Evolutionary conservation across 2,888 invertebrate genomes (phyloP).

Genomic region (Selenia dentaria): DNA sequence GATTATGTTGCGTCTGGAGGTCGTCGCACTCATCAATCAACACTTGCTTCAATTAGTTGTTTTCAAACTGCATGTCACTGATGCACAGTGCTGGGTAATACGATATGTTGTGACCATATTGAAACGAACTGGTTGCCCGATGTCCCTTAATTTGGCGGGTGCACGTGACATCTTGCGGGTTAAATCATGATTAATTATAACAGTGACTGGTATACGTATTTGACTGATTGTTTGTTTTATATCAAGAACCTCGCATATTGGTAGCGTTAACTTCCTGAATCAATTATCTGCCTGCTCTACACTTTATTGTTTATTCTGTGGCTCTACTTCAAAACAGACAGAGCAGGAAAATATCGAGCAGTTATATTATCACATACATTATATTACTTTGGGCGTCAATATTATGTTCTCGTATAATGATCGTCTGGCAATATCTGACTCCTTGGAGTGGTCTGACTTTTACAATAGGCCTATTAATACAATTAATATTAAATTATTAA

Average conservation of each 20-base stretch:
- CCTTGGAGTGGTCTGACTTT: too few relatives aligned
- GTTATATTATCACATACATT: too few relatives aligned
- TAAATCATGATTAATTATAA: conserved; percentile 36
- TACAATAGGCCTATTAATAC: too few relatives aligned
- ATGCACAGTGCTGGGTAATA: conserved; percentile 56
- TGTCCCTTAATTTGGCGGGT: conserved; percentile 54
- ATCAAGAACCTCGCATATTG: neutral
- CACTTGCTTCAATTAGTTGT: conserved; percentile 71
- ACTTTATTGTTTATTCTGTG: too few relatives aligned
- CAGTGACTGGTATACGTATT: conserved; percentile 7
- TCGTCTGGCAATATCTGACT: too few relatives aligned
- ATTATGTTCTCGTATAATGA: too few relatives aligned
- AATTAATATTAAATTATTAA: too few relatives aligned
- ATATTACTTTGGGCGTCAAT: too few relatives aligned
- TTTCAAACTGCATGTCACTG: conserved; percentile 48
- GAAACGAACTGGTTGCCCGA: conserved; percentile 32
- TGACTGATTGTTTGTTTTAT: conserved; percentile 6
- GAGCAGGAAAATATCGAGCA: too few relatives aligned
- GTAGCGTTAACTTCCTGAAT: too few relatives aligned
- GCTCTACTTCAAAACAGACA: too few relatives aligned
- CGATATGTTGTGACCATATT: conserved; percentile 54
- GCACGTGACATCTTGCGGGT: conserved; percentile 46
- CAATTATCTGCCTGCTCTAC: too few relatives aligned
- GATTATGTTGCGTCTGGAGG: conserved; percentile 52
- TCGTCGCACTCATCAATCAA: conserved; percentile 69